These are phyloP conservation scores for Chionis minor DNA, from an alignment of 2,113 vertebrate genomes.

Conservation along the genomic window DNA sequence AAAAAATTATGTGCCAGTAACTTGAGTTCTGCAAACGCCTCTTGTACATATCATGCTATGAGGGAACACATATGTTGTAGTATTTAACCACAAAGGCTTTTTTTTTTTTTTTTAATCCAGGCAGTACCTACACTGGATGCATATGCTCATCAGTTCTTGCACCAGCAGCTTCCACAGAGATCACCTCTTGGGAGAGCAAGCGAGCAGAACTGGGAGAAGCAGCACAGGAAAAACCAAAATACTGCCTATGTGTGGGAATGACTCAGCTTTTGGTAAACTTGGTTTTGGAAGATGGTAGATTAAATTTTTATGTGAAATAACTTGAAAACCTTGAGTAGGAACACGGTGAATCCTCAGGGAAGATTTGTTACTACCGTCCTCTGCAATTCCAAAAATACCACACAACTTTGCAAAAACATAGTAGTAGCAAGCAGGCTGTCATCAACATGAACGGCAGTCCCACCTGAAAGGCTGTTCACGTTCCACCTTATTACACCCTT, in stretches of 20 bases:
- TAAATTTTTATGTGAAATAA: neutral
- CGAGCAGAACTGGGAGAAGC: neutral
- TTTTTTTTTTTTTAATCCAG: neutral
- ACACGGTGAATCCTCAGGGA: neutral
- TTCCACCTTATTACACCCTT: neutral
- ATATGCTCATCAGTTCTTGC: neutral
- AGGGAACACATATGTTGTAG: neutral
- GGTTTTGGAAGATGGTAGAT: neutral
- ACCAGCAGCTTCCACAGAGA: neutral
- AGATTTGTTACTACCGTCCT: neutral
- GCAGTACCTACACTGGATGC: neutral
- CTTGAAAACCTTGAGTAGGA: neutral
- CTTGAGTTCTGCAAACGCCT: neutral
- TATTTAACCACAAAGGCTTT: neutral
- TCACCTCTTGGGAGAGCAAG: neutral
- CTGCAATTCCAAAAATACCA: neutral
- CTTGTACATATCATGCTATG: rapidly evolving
- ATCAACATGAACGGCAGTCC: neutral
- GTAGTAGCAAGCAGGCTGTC: neutral
- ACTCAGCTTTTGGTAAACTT: neutral
- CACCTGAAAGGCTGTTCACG: neutral
- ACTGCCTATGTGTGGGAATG: neutral
- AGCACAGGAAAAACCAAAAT: neutral
- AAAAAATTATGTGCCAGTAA: neutral
- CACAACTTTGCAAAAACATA: neutral